A percentile compares a stretch with the other conserved stretches of the same genome.
phyloP scores from a whole-genome alignment of 1,140 invertebrate species.

The Ceratoteleas bidentatus region DNA sequence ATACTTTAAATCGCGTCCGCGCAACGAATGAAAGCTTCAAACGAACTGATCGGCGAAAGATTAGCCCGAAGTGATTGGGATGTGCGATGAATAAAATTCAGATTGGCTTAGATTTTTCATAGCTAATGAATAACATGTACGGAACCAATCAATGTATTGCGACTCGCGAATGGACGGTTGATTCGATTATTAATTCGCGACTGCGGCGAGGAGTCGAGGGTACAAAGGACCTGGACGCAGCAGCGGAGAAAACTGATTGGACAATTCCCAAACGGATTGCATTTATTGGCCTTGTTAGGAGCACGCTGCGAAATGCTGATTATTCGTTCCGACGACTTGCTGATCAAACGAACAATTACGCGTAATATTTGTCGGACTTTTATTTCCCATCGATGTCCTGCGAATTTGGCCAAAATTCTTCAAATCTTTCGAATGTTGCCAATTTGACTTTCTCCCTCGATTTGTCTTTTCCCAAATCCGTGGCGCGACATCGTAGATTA shows the following conservation, averaged over 20 bases:
- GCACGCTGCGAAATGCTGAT: neutral
- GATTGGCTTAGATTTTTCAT: neutral
- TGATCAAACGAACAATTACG: neutral
- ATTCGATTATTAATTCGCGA: conserved; percentile 4
- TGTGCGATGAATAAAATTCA: neutral
- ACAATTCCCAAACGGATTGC: neutral
- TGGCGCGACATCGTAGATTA: too few species aligned
- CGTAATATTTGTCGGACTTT: neutral
- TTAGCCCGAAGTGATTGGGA: too few species aligned
- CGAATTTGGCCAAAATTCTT: neutral
- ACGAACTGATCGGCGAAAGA: too few species aligned
- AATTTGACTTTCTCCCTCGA: neutral
- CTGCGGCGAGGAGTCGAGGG: neutral
- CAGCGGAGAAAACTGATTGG: conserved; percentile 5
- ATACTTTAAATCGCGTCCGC: neutral
- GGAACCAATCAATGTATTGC: neutral
- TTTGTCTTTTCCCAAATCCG: too few species aligned
- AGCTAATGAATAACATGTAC: neutral
- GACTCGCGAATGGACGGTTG: neutral
- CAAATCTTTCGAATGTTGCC: neutral
- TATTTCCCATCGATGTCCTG: neutral
- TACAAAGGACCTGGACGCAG: neutral
- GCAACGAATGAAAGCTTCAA: too few species aligned
- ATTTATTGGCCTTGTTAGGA: conserved; percentile 5
- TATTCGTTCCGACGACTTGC: neutral